Base-by-base conservation (phyloP, 2,797 vertebrate genomes). In the Halcyon smyrnensis region DNA sequence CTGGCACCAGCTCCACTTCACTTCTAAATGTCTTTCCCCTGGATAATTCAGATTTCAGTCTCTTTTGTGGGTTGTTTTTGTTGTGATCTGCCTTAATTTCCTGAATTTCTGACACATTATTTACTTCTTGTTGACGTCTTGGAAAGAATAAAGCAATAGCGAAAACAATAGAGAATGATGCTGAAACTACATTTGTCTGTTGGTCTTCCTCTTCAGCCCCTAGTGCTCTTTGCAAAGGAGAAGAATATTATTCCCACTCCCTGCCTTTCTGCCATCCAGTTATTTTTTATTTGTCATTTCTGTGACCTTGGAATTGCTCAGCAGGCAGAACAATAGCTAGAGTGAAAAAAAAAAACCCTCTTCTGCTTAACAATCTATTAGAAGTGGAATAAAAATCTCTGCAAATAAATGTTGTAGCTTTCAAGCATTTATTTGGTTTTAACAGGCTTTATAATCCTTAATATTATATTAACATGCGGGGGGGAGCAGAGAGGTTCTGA, bases 1-100 rank as follows among this genome's bases (percentile, higher is more conserved):
- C 81, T 90, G 85, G 84, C 75, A 64, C 15, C 34, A 54, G 76
- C 59, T 46, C 46, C 71, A 27, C 14, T 91, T 95, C 87, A 24
- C 62, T 94, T 93, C 65, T 69, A 54, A 76, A 73, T 45, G 41
- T 34, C 24, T 89, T 51, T 94, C 45, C 82, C 16, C 75, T 13
- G 46, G 88, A 88, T 88, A 67, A 76, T 95, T 90, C 88, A 90
- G 92, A 95, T 78, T 80, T 59, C 37, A 84, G 28, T 79, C 43
- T 73, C 85, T 73, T 62, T 39, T 65, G 73, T 32, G 64, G 73
- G 51, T 89, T 82, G 46, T 15, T 88, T 94, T 56, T 41, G 11
- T 30, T 68, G 45, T 54, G 85, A 70, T 57, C 54, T 87, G 86
- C 83, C 83, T 67, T 80, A 90, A 90, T 93, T 81, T 83, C 63